These are phyloP conservation scores for Lophius americanus DNA, from an alignment of 2,797 vertebrate genomes.

Conservation along the genomic window DNA sequence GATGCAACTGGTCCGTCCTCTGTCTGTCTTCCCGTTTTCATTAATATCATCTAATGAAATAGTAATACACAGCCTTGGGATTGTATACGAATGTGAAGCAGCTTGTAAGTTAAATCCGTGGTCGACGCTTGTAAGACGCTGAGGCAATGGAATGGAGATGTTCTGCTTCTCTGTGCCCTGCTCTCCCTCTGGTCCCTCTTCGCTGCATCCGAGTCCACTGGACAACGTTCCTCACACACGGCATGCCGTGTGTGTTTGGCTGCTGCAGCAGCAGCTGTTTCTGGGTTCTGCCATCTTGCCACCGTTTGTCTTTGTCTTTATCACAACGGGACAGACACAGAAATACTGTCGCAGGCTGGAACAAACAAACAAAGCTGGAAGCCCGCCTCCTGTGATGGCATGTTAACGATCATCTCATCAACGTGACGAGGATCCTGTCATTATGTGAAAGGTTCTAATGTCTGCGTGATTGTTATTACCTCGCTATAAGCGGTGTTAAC, in stretches of 20 bases:
- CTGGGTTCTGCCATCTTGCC: constrained; percentile 41
- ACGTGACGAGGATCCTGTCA: constrained; percentile 1
- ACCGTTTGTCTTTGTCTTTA: constrained; percentile 13
- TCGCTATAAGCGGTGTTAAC: neutral
- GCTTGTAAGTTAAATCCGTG: constrained; percentile 44
- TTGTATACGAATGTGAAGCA: constrained; percentile 30
- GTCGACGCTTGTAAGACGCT: constrained; percentile 45
- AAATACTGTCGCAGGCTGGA: neutral
- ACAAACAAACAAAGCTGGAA: neutral
- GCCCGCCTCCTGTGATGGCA: neutral
- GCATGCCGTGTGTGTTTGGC: constrained; percentile 43
- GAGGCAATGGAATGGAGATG: constrained; percentile 58
- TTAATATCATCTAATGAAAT: constrained; percentile 36
- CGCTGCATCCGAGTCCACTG: constrained; percentile 59
- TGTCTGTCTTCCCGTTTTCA: constrained; percentile 42
- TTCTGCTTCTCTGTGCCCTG: constrained; percentile 57
- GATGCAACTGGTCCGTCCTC: constrained; percentile 37
- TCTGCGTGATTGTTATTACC: neutral
- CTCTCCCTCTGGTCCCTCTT: constrained; percentile 54
- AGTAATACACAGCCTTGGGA: constrained; percentile 45
- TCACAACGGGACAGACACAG: neutral
- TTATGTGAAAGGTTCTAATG: neutral
- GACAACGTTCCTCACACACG: constrained; percentile 57
- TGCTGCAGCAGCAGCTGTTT: constrained; percentile 50
- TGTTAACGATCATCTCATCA: constrained; percentile 14